Evolutionary conservation across 1,140 invertebrate species (phyloP).

Genomic region (Orussus abietinus): DNA sequence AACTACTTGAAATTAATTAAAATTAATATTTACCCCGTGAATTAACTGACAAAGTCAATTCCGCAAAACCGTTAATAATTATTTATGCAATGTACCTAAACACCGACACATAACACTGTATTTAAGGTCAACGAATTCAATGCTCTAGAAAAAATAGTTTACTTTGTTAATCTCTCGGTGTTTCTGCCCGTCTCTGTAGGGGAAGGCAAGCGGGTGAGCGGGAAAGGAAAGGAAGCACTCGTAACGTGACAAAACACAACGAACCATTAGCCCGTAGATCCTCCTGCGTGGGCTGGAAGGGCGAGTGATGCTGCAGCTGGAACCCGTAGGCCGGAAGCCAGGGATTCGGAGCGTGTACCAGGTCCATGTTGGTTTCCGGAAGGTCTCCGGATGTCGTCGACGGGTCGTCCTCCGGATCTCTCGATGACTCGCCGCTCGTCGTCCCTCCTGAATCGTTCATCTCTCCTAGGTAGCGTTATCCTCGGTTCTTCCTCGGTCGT

Average conservation of each 20-base stretch:
- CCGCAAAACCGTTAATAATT: no score
- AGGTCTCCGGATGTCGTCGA: conserved; percentile 7
- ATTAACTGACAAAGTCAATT: no score
- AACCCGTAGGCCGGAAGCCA: conserved; percentile 53
- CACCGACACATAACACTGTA: no score
- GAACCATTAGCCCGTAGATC: conserved; percentile 50
- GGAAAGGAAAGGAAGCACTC: conserved; percentile 18
- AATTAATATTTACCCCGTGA: no score
- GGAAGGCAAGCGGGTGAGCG: conserved; percentile 8
- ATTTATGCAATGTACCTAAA: no score
- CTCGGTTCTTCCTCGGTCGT: conserved; percentile 22
- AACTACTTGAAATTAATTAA: no score
- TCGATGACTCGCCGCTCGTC: background rate
- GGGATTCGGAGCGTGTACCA: conserved; percentile 48
- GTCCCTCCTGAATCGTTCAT: conserved; percentile 23
- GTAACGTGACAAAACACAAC: conserved; percentile 21
- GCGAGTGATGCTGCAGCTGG: conserved; percentile 45
- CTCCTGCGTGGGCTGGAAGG: conserved; percentile 44
- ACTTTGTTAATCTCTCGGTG: no score
- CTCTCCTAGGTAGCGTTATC: conserved; percentile 14
- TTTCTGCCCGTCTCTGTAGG: no score
- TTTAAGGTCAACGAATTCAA: no score
- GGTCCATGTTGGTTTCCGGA: conserved; percentile 31
- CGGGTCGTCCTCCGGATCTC: conserved; percentile 5
- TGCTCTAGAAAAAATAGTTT: no score